Percentiles rank a stretch among this genome's conserved stretches.
phyloP scores from a whole-genome alignment of 1,140 invertebrate genomes.

The Idris sp. region DNA sequence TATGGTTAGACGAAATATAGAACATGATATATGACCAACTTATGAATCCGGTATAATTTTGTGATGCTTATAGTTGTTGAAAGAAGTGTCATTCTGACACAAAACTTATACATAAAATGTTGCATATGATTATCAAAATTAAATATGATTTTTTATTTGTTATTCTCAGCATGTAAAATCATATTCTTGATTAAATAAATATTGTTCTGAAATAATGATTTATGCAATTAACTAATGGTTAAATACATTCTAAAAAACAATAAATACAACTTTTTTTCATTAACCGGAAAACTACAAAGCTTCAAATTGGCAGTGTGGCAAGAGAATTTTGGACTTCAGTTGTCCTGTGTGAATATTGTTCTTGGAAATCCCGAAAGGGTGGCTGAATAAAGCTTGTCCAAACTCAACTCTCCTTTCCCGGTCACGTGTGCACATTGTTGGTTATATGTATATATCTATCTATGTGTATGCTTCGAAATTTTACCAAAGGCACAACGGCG shows the following conservation, averaged over 20 bases:
- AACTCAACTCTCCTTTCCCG: slow-evolving; percentile 56
- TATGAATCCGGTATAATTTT: slow-evolving; percentile 26
- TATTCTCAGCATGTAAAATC: too few relatives aligned
- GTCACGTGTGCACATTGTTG: slow-evolving; percentile 53
- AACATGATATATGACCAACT: slow-evolving; percentile 36
- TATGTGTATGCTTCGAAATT: slow-evolving; percentile 43
- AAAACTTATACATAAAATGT: slow-evolving; percentile 3
- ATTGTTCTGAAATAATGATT: too few relatives aligned
- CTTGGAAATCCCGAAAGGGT: slow-evolving; percentile 68
- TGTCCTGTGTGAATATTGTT: slow-evolving; percentile 69
- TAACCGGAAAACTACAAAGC: slow-evolving; percentile 50
- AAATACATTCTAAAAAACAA: too few relatives aligned
- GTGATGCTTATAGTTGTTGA: slow-evolving; percentile 13
- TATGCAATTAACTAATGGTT: too few relatives aligned
- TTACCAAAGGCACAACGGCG: slow-evolving; percentile 49
- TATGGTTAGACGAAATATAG: slow-evolving; percentile 23
- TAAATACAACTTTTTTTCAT: slow-evolving; percentile 36
- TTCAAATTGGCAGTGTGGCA: slow-evolving; percentile 32
- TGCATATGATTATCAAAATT: slow-evolving; percentile 5
- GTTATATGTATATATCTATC: slow-evolving; percentile 57
- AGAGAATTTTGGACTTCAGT: slow-evolving; percentile 55
- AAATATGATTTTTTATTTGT: neutral
- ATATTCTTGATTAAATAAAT: too few relatives aligned
- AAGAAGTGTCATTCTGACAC: slow-evolving; percentile 16
- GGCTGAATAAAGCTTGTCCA: slow-evolving; percentile 66